Evolutionary conservation across 2,113 vertebrate species (phyloP).

Genomic region (Urocitellus parryii): DNA sequence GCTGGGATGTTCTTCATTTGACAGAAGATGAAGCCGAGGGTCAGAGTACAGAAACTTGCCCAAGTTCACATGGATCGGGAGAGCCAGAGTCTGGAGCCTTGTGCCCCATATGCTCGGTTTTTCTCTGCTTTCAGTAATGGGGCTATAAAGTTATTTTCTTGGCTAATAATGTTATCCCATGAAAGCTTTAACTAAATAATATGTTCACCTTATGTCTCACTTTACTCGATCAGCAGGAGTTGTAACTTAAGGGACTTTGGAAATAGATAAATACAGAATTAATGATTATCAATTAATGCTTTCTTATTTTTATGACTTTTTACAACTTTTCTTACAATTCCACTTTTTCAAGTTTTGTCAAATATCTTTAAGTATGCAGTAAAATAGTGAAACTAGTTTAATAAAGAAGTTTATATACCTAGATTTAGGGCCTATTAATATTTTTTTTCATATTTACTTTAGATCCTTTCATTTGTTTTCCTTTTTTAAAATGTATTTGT

Average conservation of each 20-base stretch:
- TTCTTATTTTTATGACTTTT: conserved; percentile 2
- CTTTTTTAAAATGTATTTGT: too few relatives aligned
- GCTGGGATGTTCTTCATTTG: background rate
- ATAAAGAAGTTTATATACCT: background rate
- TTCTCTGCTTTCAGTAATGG: background rate
- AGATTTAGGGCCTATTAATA: background rate
- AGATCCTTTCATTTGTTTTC: background rate
- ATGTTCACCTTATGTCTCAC: background rate
- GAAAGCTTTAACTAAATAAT: background rate
- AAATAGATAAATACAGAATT: background rate
- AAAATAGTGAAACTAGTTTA: background rate
- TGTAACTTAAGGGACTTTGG: background rate
- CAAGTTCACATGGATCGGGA: background rate
- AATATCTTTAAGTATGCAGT: background rate
- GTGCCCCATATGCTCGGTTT: background rate
- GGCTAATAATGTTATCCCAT: background rate
- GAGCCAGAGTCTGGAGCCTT: background rate
- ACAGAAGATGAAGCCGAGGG: background rate
- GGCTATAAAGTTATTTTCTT: background rate
- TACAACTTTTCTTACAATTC: background rate
- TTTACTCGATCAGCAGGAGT: background rate
- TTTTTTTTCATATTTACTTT: background rate
- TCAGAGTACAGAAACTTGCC: background rate
- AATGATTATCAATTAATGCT: background rate
- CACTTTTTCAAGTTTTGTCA: background rate